Conservation (phyloP, 2,113 vertebrate species). For the Vanacampus margaritifer region DNA sequence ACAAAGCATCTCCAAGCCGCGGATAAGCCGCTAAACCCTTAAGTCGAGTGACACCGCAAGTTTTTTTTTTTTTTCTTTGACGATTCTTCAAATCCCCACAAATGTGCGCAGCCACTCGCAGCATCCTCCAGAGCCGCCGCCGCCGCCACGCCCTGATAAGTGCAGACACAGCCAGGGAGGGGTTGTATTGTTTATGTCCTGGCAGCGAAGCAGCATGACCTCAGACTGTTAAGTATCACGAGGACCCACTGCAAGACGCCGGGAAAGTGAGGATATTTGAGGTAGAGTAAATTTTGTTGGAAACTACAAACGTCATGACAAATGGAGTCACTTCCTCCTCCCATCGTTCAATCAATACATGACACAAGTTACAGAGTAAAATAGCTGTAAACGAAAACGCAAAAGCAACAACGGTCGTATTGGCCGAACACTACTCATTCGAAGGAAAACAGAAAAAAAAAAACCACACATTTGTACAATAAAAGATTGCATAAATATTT, state of each 20-base stretch:
- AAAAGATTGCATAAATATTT: too few relatives aligned
- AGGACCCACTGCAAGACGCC: slow-evolving; percentile 9
- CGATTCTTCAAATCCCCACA: slow-evolving; percentile 13
- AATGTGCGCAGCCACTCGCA: slow-evolving; percentile 25
- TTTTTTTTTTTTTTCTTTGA: neutral
- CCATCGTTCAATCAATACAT: too few relatives aligned
- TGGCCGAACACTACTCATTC: too few relatives aligned
- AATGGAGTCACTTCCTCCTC: too few relatives aligned
- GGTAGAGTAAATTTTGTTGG: neutral
- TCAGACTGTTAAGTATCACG: slow-evolving; percentile 51
- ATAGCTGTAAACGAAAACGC: too few relatives aligned
- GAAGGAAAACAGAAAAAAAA: too few relatives aligned
- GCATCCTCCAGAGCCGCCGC: slow-evolving; percentile 38
- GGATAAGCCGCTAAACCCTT: slow-evolving; percentile 1
- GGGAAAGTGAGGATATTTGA: neutral
- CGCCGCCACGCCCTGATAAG: slow-evolving; percentile 54
- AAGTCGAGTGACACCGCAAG: slow-evolving; percentile 20
- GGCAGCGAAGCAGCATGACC: slow-evolving; percentile 55
- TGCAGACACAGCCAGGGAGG: slow-evolving; percentile 25
- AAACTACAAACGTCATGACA: neutral
- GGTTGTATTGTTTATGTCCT: slow-evolving; percentile 57
- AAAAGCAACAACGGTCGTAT: too few relatives aligned
- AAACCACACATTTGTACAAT: too few relatives aligned
- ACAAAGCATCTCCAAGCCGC: slow-evolving; percentile 32
- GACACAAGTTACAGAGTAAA: too few relatives aligned